Percentiles rank a stretch among this genome's conserved stretches.
Evolutionary conservation across 92 coral and sea anemone species (phyloP).

Genomic region (Muricea muricata): DNA sequence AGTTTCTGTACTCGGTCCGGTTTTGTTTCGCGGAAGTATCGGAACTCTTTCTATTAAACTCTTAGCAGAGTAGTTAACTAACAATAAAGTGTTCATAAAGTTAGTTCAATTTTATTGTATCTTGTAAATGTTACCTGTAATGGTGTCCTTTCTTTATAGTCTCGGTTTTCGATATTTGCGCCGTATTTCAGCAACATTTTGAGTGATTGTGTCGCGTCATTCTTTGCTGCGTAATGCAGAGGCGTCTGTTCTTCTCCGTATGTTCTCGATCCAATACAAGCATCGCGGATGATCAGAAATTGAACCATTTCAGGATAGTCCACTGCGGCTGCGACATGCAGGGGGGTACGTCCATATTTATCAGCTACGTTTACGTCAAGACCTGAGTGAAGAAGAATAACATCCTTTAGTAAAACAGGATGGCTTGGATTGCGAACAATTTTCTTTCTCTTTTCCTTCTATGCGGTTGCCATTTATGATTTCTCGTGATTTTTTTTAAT

Average conservation of each 20-base stretch:
- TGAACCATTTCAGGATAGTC: conserved; percentile 97
- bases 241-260: conserved; percentile 85
- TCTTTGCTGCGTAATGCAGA: conserved; percentile 91
- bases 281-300: conserved; percentile 82
- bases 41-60: too few relatives aligned
- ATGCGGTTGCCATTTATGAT: too few relatives aligned
- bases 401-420: too few relatives aligned
- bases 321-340: conserved; percentile 96
- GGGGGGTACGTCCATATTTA: conserved; percentile 88
- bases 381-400: conserved; percentile 54
- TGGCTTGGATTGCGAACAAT: too few relatives aligned
- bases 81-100: background rate
- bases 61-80: too few relatives aligned
- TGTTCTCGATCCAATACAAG: conserved; percentile 81
- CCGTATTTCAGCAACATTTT: conserved; percentile 90
- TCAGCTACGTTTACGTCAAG: conserved; percentile 82
- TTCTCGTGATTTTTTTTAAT: too few relatives aligned
- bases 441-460: too few relatives aligned
- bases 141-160: conserved; percentile 87
- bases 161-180: conserved; percentile 77
- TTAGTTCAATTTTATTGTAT: background rate
- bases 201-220: conserved; percentile 85
- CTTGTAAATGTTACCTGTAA: conserved; percentile 76
- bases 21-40: too few relatives aligned
- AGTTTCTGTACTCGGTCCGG: too few relatives aligned